These are phyloP conservation scores for Pristiophorus japonicus DNA, from an alignment of 2,113 vertebrate species.

Conservation along the genomic window DNA sequence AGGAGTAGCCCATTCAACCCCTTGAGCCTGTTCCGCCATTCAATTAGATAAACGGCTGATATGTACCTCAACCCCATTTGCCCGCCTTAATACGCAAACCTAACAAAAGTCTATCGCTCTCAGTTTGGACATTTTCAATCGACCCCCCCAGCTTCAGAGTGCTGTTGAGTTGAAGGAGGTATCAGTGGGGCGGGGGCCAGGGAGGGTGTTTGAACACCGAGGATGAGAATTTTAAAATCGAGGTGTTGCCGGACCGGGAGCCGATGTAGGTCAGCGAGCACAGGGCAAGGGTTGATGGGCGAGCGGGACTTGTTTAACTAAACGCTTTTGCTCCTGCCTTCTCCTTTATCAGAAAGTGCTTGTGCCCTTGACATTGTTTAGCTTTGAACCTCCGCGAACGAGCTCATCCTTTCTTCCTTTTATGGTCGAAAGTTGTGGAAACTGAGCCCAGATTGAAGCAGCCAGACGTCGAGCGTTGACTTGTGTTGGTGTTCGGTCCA, in stretches of 20 bases:
- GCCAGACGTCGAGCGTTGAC: conserved; percentile 44
- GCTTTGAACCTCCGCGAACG: neutral
- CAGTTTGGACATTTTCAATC: too few species aligned
- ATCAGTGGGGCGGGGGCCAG: neutral
- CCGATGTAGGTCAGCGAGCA: neutral
- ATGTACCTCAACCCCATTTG: too few species aligned
- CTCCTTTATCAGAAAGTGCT: neutral
- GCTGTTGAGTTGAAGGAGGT: neutral
- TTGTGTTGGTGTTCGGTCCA: neutral
- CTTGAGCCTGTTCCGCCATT: too few species aligned
- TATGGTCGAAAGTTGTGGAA: conserved; percentile 76
- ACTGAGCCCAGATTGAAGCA: conserved; percentile 74
- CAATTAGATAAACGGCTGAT: too few species aligned
- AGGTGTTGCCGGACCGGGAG: neutral
- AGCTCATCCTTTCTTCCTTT: conserved; percentile 65
- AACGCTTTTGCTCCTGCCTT: neutral
- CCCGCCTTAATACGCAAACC: too few species aligned
- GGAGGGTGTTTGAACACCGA: neutral
- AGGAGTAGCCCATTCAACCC: too few species aligned
- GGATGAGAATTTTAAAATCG: neutral
- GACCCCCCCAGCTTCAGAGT: neutral
- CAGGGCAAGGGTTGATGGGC: neutral
- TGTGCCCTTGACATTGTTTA: neutral
- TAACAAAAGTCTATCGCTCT: too few species aligned
- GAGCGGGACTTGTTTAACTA: neutral